phyloP scores from a whole-genome alignment of 2,113 vertebrate species.

The Erpornis zantholeuca region DNA sequence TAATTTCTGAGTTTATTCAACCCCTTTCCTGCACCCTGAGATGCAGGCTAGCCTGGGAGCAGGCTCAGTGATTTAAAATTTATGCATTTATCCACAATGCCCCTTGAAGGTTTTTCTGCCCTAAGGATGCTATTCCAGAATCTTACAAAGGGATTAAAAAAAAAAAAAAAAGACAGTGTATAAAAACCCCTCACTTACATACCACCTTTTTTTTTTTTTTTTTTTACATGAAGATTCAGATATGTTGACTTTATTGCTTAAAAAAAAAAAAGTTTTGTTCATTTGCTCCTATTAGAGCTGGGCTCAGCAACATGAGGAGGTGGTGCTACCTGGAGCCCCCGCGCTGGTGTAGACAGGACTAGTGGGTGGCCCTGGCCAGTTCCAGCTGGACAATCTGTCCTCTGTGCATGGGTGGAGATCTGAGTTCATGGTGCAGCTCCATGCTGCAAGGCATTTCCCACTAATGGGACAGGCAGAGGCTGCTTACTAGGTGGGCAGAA shows the following conservation, averaged over 20 bases:
- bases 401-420: background rate
- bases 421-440: background rate
- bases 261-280: background rate
- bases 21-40: background rate
- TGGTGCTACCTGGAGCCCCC: background rate
- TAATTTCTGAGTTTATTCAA: background rate
- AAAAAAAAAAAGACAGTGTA: background rate
- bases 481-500: background rate
- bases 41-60: background rate
- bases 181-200: accelerated
- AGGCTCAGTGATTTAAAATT: background rate
- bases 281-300: background rate
- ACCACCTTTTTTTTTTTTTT: background rate
- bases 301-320: background rate
- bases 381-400: background rate
- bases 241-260: background rate
- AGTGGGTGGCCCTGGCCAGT: background rate
- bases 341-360: background rate
- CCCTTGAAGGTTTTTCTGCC: background rate
- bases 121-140: background rate
- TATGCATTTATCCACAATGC: background rate
- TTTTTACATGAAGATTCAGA: background rate
- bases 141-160: background rate
- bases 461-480: background rate
- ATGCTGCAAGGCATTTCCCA: background rate